Evolutionary conservation across 2,113 vertebrate genomes (phyloP).

Genomic region (Caretta caretta): DNA sequence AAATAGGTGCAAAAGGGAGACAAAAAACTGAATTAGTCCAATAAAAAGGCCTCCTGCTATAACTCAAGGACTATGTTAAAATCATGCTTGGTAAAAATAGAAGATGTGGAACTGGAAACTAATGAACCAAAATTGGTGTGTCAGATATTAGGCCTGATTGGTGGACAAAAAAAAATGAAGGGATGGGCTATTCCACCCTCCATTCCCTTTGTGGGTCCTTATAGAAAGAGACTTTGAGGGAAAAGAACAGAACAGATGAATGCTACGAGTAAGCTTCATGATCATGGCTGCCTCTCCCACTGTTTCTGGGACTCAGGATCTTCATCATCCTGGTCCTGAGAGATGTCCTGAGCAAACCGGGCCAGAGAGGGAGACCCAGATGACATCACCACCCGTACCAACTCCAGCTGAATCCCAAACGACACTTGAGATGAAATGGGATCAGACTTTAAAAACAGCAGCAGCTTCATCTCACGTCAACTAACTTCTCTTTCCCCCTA

Average conservation of each 20-base stretch:
- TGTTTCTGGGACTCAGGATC: neutral
- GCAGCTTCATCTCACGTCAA: neutral
- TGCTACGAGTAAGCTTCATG: neutral
- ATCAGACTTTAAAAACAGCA: neutral
- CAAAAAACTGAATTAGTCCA: neutral
- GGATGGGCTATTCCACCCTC: neutral
- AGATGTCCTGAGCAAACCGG: neutral
- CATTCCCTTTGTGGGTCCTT: neutral
- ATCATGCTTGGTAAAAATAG: neutral
- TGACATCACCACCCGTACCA: neutral
- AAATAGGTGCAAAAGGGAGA: neutral
- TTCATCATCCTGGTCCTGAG: neutral
- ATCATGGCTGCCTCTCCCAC: neutral
- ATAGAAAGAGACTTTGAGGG: neutral
- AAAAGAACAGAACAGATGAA: neutral
- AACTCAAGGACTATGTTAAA: neutral
- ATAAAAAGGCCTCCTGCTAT: neutral
- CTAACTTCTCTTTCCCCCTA: neutral
- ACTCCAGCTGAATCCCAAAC: neutral
- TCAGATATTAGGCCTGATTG: neutral
- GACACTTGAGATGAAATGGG: neutral
- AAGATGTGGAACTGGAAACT: neutral
- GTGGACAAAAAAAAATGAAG: neutral
- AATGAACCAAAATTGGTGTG: neutral
- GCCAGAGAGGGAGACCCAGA: neutral